These are phyloP conservation scores for Caenorhabditis tropicalis DNA, from an alignment of 1,140 invertebrate genomes.

Conservation along the genomic window DNA sequence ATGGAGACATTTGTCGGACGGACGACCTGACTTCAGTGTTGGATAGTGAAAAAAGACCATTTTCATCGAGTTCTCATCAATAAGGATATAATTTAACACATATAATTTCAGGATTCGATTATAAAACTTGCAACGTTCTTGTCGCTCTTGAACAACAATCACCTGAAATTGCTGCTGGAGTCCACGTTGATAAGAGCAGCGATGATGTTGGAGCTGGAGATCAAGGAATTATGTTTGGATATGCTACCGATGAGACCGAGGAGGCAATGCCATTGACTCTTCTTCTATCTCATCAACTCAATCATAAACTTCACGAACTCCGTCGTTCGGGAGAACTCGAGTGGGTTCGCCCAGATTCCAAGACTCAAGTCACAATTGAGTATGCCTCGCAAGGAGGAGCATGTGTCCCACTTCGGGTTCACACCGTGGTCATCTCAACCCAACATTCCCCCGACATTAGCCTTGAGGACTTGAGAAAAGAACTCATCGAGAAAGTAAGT, in stretches of 20 bases:
- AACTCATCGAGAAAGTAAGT: constrained; percentile 79
- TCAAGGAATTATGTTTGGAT: constrained; percentile 79
- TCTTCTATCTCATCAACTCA: constrained; percentile 90
- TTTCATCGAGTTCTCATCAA: not conserved
- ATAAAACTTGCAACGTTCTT: constrained; percentile 96
- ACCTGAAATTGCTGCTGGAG: constrained; percentile 93
- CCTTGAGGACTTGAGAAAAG: constrained; percentile 83
- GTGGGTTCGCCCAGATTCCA: constrained; percentile 97
- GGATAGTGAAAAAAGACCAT: too few relatives aligned
- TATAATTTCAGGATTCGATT: constrained; percentile 86
- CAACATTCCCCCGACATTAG: constrained; percentile 92
- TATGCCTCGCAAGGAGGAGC: constrained; percentile 76
- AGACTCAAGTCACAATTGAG: constrained; percentile 82
- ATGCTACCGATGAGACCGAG: constrained; percentile 88
- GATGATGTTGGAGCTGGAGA: constrained; percentile 98
- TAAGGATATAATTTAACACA: not conserved
- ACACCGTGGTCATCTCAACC: constrained; percentile 93
- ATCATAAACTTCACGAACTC: constrained; percentile 88
- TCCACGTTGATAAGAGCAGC: constrained; percentile 87
- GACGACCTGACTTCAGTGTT: too few relatives aligned
- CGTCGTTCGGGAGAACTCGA: constrained; percentile 86
- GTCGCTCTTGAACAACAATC: constrained; percentile 96
- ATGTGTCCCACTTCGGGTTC: constrained; percentile 88
- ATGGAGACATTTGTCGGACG: not conserved
- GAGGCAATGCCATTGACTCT: constrained; percentile 98